A percentile compares a stretch with the other conserved stretches of the same genome.
phyloP scores from a whole-genome alignment of 2,888 invertebrate species.

The Eucera pruinosa region DNA sequence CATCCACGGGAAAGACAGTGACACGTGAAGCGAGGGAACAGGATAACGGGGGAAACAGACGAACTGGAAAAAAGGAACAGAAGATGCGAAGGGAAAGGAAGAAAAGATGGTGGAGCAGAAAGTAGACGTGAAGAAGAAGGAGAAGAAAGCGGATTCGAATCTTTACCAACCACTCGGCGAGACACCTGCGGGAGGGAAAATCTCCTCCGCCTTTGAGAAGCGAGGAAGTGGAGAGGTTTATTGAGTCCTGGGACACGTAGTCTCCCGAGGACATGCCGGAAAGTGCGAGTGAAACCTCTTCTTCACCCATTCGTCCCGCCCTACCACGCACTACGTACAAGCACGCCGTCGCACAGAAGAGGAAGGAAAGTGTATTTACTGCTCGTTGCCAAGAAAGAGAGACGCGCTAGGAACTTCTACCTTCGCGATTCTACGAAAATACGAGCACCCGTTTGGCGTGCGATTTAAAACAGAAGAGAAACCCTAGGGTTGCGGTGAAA shows the following conservation, averaged over 20 bases:
- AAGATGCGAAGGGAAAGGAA: background rate
- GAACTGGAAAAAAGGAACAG: slow-evolving; percentile 2
- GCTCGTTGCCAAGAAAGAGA: slow-evolving; percentile 57
- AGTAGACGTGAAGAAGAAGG: slow-evolving; percentile 35
- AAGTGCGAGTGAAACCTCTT: slow-evolving; percentile 73
- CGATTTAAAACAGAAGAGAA: slow-evolving; percentile 52
- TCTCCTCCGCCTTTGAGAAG: slow-evolving; percentile 71
- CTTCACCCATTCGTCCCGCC: slow-evolving; percentile 41
- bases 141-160: slow-evolving; percentile 73
- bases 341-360: slow-evolving; percentile 18
- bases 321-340: slow-evolving; percentile 36
- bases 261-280: slow-evolving; percentile 71
- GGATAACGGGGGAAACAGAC: background rate
- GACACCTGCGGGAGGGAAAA: slow-evolving; percentile 72
- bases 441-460: slow-evolving; percentile 48
- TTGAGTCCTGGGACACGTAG: slow-evolving; percentile 74
- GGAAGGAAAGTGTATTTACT: slow-evolving; percentile 65
- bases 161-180: slow-evolving; percentile 74
- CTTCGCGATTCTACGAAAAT: slow-evolving; percentile 53
- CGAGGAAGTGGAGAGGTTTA: slow-evolving; percentile 73
- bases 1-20: background rate
- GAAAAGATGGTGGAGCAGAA: background rate
- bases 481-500: background rate
- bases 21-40: background rate
- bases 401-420: slow-evolving; percentile 30